Conservation (phyloP, 2,113 vertebrate genomes). For the Vidua chalybeata region DNA sequence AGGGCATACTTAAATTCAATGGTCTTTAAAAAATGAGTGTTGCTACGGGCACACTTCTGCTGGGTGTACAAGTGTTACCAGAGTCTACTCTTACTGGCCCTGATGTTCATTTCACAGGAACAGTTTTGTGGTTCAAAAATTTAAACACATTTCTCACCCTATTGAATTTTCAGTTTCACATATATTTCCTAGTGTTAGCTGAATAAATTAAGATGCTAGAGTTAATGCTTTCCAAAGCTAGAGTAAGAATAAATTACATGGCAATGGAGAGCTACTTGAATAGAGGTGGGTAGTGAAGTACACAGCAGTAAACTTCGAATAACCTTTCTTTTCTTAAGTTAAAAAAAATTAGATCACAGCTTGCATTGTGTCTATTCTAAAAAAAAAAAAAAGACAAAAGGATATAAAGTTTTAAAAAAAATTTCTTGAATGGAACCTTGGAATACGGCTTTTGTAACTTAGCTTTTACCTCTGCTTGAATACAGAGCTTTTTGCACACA, state of each 20-base stretch:
- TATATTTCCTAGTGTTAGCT: not conserved
- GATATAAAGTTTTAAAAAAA: not conserved
- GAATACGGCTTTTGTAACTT: not conserved
- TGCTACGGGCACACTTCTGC: not conserved
- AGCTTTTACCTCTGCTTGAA: not conserved
- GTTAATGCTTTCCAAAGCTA: not conserved
- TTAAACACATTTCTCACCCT: not conserved
- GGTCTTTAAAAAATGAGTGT: not conserved
- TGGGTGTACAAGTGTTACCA: accelerated
- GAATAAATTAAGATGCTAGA: not conserved
- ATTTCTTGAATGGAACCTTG: not conserved
- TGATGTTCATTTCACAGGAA: not conserved
- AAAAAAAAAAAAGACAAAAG: not conserved
- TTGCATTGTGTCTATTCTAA: not conserved
- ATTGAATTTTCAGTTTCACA: not conserved
- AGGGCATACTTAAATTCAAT: not conserved
- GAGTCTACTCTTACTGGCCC: not conserved
- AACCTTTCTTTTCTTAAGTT: not conserved
- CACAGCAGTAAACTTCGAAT: not conserved
- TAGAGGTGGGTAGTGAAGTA: not conserved
- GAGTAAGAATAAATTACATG: not conserved
- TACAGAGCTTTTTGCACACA: not conserved
- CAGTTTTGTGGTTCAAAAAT: not conserved
- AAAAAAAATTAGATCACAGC: not conserved
- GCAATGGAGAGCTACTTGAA: not conserved